Conservation (phyloP, 2,797 vertebrate species). For the Sphaeramia orbicularis region DNA sequence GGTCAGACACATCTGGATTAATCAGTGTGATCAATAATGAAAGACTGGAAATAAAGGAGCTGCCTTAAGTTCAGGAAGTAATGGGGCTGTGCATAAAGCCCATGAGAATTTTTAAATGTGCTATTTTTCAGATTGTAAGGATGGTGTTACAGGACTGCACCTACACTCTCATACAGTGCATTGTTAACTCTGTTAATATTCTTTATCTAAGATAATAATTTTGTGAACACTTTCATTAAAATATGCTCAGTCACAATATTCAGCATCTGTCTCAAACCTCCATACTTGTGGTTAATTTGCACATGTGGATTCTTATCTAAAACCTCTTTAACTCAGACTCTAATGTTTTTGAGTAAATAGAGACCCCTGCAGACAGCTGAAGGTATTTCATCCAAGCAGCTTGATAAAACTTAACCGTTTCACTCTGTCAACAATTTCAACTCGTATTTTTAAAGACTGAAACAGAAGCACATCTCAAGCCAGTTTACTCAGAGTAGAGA, state of each 20-base stretch:
- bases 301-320: conserved; percentile 2
- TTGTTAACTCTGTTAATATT: too few relatives aligned
- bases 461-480: background rate
- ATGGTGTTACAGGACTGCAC: too few relatives aligned
- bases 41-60: too few relatives aligned
- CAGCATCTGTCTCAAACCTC: background rate
- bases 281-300: background rate
- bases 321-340: conserved; percentile 19
- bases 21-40: too few relatives aligned
- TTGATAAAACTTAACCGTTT: background rate
- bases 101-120: too few relatives aligned
- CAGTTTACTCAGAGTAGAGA: background rate
- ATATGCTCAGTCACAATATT: background rate
- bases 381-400: conserved; percentile 31
- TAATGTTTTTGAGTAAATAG: conserved; percentile 76
- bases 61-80: too few relatives aligned
- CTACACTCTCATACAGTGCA: too few relatives aligned
- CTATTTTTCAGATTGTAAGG: too few relatives aligned
- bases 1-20: too few relatives aligned
- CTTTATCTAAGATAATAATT: background rate
- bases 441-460: background rate
- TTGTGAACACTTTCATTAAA: conserved; percentile 5
- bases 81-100: too few relatives aligned
- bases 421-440: background rate
- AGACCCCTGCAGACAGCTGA: conserved; percentile 82